Evolutionary conservation across 2,888 invertebrate genomes (phyloP), one percentile per base, ranked within the genome.

Genomic region (Cosmopolites sordidus): DNA sequence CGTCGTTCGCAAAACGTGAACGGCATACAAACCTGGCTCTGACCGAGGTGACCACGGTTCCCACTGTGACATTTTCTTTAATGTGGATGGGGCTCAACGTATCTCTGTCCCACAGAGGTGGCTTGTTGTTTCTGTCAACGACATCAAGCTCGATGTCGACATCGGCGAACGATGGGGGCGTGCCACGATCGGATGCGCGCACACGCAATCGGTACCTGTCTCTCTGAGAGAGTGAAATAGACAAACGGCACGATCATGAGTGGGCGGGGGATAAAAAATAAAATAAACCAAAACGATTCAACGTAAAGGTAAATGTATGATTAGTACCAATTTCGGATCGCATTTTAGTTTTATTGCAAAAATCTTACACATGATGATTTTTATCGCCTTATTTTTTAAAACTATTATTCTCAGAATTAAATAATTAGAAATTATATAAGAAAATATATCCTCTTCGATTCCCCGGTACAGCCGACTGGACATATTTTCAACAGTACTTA

Each of bases 1-100:
- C 8, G 8, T 22, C 22, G 22, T 22, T 22, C 4, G 22, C 22
- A 22, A 22, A 22, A 22, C 22, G 22, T 5, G 22, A 22, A 33
- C 33, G 16, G 14, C 76, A 88, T 89, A 89, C 89, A 87, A 89
- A 89, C 93, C 93, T 92, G 84, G 94, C 94, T 88, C 93, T 93
- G 81, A 94, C 89, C 82, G 92, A 89, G 83, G 92, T 92, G 85
- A 94, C 92, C 86, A 91, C 89, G 81, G 92, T 92, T 86, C 94
- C 93, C 85, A 94, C 92, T 86, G 92, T 92, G 86, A 93, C 92
- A 89, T 94, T 94, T 89, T 95, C 94, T 85, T 88, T 89, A 86
- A 94, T 91, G 87, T 89, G 89, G 83, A 92, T 92, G 83, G 93
- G 93, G 83, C 94, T 92, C 85, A 94, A 93, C 82, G 91, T 85